Conservation (phyloP, 1,140 invertebrate genomes). For the Harpegnathos saltator region DNA sequence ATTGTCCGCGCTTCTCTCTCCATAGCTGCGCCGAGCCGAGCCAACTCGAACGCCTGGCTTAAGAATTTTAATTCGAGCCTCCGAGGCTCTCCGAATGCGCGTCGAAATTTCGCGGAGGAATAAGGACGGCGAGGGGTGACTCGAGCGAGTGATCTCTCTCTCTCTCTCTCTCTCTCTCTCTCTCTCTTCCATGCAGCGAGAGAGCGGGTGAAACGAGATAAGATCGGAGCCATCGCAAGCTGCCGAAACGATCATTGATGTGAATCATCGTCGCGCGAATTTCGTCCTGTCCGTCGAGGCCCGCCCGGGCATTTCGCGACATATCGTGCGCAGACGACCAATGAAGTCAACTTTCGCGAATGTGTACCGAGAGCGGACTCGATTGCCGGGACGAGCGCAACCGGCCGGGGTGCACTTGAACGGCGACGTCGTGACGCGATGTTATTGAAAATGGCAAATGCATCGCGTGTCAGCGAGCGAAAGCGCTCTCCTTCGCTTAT, state of each 20-base stretch:
- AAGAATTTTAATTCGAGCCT: slow-evolving; percentile 52
- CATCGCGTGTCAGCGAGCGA: slow-evolving; percentile 12
- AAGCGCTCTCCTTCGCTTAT: not conserved
- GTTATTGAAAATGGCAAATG: slow-evolving; percentile 51
- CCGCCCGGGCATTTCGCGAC: too few relatives aligned
- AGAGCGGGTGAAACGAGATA: not conserved
- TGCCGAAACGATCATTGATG: too few relatives aligned
- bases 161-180: too few relatives aligned
- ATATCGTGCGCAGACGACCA: not conserved
- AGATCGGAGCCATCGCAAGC: not conserved
- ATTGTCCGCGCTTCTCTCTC: slow-evolving; percentile 40
- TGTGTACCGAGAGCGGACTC: not conserved
- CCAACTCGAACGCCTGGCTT: slow-evolving; percentile 7
- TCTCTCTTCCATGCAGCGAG: not conserved
- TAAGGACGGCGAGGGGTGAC: not conserved
- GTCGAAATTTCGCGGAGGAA: slow-evolving; percentile 21
- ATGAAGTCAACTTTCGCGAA: not conserved
- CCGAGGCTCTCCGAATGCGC: not conserved
- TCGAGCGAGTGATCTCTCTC: not conserved
- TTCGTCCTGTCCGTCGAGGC: too few relatives aligned
- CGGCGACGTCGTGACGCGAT: slow-evolving; percentile 1
- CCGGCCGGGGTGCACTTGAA: not conserved
- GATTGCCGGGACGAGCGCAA: not conserved
- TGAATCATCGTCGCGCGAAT: not conserved
- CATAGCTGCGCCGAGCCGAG: slow-evolving; percentile 9